Evolutionary conservation across 2,797 vertebrate species (phyloP).

Genomic region (Lacerta agilis): DNA sequence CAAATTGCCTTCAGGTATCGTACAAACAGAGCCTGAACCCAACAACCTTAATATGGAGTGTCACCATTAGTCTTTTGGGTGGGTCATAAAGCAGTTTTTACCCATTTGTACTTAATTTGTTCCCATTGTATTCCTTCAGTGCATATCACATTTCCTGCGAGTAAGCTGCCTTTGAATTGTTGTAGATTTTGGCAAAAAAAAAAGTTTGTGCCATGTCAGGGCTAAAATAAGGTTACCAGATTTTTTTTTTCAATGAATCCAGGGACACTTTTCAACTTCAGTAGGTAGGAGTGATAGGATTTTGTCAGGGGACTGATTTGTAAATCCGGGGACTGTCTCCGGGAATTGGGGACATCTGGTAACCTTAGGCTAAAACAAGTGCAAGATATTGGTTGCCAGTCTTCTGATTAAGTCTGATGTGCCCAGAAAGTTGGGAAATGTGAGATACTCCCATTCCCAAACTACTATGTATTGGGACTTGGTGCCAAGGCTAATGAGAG

Average conservation of each 20-base stretch:
- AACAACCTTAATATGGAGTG: not conserved
- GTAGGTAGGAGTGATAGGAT: too few species aligned
- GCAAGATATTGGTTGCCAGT: not conserved
- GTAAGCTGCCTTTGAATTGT: not conserved
- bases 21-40: not conserved
- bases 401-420: accelerated
- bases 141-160: not conserved
- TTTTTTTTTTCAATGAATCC: too few species aligned
- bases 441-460: too few species aligned
- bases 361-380: too few species aligned
- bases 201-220: not conserved
- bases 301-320: too few species aligned
- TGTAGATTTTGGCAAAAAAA: not conserved
- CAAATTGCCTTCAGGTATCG: not conserved
- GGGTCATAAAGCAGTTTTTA: not conserved
- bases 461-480: accelerated
- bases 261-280: too few species aligned
- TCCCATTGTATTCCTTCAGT: not conserved
- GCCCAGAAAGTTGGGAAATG: too few species aligned
- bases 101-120: not conserved
- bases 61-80: not conserved
- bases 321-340: too few species aligned
- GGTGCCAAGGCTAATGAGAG: not conserved
- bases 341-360: too few species aligned
- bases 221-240: too few species aligned